These are phyloP conservation scores for Metaphire vulgaris DNA, from an alignment of 1,140 invertebrate genomes.

Conservation along the genomic window DNA sequence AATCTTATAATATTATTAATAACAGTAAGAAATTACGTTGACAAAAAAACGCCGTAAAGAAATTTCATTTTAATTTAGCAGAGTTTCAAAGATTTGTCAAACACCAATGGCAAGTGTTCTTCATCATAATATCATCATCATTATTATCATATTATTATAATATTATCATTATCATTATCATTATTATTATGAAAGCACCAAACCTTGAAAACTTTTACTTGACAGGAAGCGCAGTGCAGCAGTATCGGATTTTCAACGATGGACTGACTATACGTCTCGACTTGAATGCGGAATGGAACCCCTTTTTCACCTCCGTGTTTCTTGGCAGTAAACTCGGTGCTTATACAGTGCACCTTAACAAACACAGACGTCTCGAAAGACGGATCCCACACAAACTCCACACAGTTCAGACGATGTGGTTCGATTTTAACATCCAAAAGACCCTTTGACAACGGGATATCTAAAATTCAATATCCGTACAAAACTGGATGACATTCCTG, in stretches of 20 bases:
- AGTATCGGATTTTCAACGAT: constrained; percentile 48
- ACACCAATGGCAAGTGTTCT: no score
- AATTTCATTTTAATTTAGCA: no score
- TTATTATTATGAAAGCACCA: constrained; percentile 23
- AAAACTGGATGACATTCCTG: no score
- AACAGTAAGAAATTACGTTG: no score
- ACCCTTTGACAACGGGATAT: constrained; percentile 87
- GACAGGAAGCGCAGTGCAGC: constrained; percentile 85
- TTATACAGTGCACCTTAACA: constrained; percentile 76
- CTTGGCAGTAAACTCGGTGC: constrained; percentile 94
- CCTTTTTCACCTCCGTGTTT: constrained; percentile 97
- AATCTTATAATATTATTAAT: no score
- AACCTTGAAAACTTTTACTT: constrained; percentile 79
- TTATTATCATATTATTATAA: no score
- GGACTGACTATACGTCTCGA: constrained; percentile 59
- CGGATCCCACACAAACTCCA: constrained; percentile 90
- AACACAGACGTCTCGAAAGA: constrained; percentile 86
- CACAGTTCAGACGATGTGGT: constrained; percentile 65
- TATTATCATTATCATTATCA: not conserved
- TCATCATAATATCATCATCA: no score
- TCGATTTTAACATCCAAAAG: constrained; percentile 74
- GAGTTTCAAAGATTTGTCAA: no score
- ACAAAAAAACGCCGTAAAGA: no score
- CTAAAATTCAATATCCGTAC: no score
- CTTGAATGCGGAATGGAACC: constrained; percentile 89